A percentile compares a stretch with the other conserved stretches of the same genome.
phyloP scores from a whole-genome alignment of 2,888 invertebrate genomes.

The Hyalella azteca region DNA sequence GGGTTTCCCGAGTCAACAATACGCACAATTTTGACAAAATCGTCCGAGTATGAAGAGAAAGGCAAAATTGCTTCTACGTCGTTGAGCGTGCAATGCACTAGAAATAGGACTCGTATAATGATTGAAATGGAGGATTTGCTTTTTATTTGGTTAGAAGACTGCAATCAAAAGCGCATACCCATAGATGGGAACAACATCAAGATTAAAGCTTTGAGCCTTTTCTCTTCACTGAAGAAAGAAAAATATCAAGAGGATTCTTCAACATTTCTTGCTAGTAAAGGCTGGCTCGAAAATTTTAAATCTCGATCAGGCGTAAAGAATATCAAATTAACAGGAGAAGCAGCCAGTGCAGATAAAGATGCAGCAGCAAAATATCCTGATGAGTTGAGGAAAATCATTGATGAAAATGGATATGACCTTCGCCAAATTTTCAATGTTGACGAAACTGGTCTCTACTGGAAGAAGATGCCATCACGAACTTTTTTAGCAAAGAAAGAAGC shows the following conservation, averaged over 20 bases:
- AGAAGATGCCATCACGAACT: slow-evolving; percentile 54
- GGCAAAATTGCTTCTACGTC: not conserved
- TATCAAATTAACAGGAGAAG: slow-evolving; percentile 40
- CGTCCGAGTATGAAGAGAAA: no score
- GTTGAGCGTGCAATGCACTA: not conserved
- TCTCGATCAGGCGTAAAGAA: slow-evolving; percentile 41
- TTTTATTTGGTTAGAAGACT: not conserved
- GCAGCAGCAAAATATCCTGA: slow-evolving; percentile 5
- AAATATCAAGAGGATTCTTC: not conserved
- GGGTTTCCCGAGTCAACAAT: no score
- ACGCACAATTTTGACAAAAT: no score
- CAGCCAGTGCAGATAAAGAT: slow-evolving; percentile 20
- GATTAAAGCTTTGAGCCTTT: not conserved
- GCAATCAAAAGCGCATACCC: not conserved
- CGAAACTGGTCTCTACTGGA: slow-evolving; percentile 58
- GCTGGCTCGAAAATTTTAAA: not conserved
- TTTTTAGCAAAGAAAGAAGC: not conserved
- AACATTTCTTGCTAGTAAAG: not conserved
- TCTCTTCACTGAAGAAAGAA: not conserved
- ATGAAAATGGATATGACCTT: slow-evolving; percentile 17
- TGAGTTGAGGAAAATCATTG: slow-evolving; percentile 7
- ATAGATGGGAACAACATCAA: not conserved
- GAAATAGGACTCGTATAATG: not conserved
- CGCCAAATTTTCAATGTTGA: slow-evolving; percentile 50
- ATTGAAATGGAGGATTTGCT: not conserved